A percentile compares a stretch with the other conserved stretches of the same genome.
These are phyloP conservation scores for Parazoanthus swiftii DNA, from an alignment of 92 coral and sea anemone species.

Conservation along the genomic window DNA sequence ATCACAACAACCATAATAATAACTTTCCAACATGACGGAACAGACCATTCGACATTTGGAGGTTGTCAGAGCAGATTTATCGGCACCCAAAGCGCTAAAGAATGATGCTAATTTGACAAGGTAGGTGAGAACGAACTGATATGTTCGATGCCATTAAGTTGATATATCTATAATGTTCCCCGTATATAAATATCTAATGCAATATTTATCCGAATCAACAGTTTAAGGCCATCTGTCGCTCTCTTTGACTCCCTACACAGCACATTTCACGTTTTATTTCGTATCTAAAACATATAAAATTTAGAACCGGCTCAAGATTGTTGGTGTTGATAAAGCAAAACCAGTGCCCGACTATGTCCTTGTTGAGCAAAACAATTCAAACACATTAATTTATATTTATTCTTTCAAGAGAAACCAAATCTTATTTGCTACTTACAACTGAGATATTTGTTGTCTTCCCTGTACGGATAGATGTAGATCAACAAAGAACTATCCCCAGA, in stretches of 20 bases:
- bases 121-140: slow-evolving; percentile 25
- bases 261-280: slow-evolving; percentile 23
- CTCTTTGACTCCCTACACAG: slow-evolving; percentile 23
- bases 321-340: slow-evolving; percentile 23
- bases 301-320: slow-evolving; percentile 25
- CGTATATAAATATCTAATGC: slow-evolving; percentile 22
- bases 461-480: too few species aligned
- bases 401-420: too few species aligned
- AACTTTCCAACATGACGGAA: slow-evolving; percentile 10
- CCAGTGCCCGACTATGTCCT: slow-evolving; percentile 23
- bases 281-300: slow-evolving; percentile 21
- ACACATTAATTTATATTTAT: too few species aligned
- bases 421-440: too few species aligned
- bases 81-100: slow-evolving; percentile 15
- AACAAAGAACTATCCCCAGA: too few species aligned
- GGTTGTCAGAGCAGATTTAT: slow-evolving; percentile 24
- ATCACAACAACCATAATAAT: not conserved
- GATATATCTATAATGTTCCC: slow-evolving; percentile 23
- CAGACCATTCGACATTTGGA: not conserved
- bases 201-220: slow-evolving; percentile 22
- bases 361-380: slow-evolving; percentile 14
- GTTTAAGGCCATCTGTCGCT: slow-evolving; percentile 23
- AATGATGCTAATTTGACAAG: not conserved
- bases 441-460: too few species aligned
- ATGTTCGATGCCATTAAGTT: slow-evolving; percentile 23